Evolutionary conservation across 2,113 vertebrate genomes (phyloP).

Genomic region (Oryzias celebensis): DNA sequence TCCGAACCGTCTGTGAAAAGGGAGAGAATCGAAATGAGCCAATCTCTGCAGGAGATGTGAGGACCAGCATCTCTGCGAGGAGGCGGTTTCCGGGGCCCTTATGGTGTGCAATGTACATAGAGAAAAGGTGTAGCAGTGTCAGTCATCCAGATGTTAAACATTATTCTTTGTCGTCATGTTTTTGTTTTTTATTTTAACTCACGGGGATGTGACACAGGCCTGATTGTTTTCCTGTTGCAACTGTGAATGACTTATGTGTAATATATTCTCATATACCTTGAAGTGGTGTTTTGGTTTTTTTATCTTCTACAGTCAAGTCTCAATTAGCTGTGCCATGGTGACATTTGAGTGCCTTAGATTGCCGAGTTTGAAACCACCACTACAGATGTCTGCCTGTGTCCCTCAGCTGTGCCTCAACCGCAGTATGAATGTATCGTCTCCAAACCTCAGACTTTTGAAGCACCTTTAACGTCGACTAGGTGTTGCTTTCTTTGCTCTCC

Average conservation of each 20-base stretch:
- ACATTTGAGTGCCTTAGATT: conserved; percentile 83
- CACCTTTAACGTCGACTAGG: conserved; percentile 61
- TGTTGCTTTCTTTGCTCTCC: conserved; percentile 49
- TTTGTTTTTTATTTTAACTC: conserved; percentile 30
- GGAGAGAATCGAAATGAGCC: conserved; percentile 86
- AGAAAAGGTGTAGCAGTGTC: conserved; percentile 41
- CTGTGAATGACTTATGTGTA: conserved; percentile 73
- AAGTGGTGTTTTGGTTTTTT: conserved; percentile 50
- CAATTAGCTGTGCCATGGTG: conserved; percentile 76
- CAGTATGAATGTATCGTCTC: conserved; percentile 78
- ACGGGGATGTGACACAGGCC: conserved; percentile 47
- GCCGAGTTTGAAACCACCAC: conserved; percentile 63
- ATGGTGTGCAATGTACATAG: conserved; percentile 60
- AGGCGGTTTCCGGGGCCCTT: neutral
- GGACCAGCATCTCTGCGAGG: neutral
- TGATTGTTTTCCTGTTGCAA: conserved; percentile 48
- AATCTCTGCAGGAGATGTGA: conserved; percentile 91
- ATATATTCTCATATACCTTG: conserved; percentile 53
- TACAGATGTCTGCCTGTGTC: conserved; percentile 64
- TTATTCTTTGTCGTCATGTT: neutral
- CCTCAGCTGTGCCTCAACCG: conserved; percentile 76
- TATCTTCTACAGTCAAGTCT: conserved; percentile 19
- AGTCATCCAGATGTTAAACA: conserved; percentile 16
- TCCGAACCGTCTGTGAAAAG: conserved; percentile 89
- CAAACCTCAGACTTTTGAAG: conserved; percentile 73